Base-by-base conservation (phyloP, 2,113 vertebrate species). In the Odontesthes bonariensis region DNA sequence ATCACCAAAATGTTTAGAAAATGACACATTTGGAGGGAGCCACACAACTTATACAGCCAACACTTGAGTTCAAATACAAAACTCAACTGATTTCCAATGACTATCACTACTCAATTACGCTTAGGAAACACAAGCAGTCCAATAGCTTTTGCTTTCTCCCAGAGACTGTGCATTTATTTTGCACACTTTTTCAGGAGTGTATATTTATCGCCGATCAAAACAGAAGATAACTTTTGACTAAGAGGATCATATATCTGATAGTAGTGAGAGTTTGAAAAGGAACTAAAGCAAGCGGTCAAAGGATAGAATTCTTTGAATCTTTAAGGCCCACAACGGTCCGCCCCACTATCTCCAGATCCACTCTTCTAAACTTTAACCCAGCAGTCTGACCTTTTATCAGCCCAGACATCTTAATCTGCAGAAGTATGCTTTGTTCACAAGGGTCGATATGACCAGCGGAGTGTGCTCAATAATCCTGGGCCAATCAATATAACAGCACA, bases 401-500 rank as follows among this genome's bases (percentile, higher is more conserved):
- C 27, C 55, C 71, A 82, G 51, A 78, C 77, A 75, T 11, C 56
- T 52, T 88, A 70, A 88, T 85, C 86, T 80, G 51, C 23, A 20
- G 69, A 70, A 58, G 62, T 70, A 80, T 60, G 55, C 23, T 76
- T 40, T 13, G 31, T 8, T 76, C 20, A 9, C 16, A 56, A 53
- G 56, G 59, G 54, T 82, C 71, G 59, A 20, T 61, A 4, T 70
- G 62, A 82, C 13, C 58, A 33, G 40, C 23, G 51, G 60, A 20
- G 27, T 33, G 40, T 42, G 32, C 11, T 46, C 40, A 42, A 65
- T n/a, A 68, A 53, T 62, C 12, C 8, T 10, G 22, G 42, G 14
- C 20, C 1, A 20, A 44, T 53, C 23, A 59, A 6, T 63, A 33
- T 69, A 42, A 49, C 5, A 35, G 40, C 58, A 40, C 3, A 47